These are phyloP conservation scores for Emys orbicularis DNA, from an alignment of 2,797 vertebrate species.

Conservation along the genomic window DNA sequence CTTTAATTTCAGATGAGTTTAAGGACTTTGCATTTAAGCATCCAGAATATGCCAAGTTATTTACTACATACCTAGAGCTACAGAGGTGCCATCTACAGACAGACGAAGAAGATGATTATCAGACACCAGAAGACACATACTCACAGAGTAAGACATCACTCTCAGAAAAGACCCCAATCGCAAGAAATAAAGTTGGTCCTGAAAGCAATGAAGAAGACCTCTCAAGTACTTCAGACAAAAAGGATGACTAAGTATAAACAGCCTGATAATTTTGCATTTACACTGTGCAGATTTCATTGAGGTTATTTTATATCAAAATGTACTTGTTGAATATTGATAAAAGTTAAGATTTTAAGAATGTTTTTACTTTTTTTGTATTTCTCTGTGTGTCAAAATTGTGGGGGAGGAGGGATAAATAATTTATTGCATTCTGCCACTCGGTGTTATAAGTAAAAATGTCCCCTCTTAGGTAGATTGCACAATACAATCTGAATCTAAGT, in stretches of 20 bases:
- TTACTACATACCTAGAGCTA: slow-evolving; percentile 96
- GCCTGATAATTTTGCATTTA: background rate
- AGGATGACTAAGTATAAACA: slow-evolving; percentile 88
- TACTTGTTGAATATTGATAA: slow-evolving; percentile 2
- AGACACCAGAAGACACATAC: slow-evolving; percentile 29
- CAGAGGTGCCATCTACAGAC: slow-evolving; percentile 90
- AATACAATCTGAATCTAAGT: background rate
- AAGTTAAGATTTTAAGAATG: background rate
- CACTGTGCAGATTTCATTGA: background rate
- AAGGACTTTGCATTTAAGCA: slow-evolving; percentile 89
- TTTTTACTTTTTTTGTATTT: background rate
- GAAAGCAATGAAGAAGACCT: slow-evolving; percentile 79
- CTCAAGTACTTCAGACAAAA: slow-evolving; percentile 89
- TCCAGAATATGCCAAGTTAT: slow-evolving; percentile 95
- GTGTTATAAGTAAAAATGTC: background rate
- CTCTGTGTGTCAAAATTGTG: background rate
- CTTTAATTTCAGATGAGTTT: slow-evolving; percentile 89
- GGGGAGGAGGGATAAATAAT: background rate
- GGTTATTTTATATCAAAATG: background rate
- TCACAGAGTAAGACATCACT: slow-evolving; percentile 54
- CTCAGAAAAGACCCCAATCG: slow-evolving; percentile 38
- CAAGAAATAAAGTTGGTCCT: slow-evolving; percentile 67
- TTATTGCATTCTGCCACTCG: background rate
- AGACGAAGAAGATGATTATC: slow-evolving; percentile 56
- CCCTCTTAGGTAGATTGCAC: background rate